Percentiles rank a stretch among this genome's conserved stretches.
phyloP scores from a whole-genome alignment of 2,113 vertebrate species.

The Arizona elegans region DNA sequence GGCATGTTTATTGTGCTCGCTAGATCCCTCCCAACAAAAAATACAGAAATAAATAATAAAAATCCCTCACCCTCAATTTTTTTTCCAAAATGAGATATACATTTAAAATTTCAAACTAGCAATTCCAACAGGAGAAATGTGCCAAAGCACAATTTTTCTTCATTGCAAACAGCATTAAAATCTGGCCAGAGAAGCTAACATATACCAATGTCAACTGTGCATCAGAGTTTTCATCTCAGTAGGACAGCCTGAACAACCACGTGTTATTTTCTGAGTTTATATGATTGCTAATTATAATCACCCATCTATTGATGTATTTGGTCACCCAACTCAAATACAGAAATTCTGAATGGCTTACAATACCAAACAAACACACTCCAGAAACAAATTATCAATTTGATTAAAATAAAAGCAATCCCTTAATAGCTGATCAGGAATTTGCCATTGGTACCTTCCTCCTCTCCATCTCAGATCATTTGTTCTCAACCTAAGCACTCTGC shows the following conservation, averaged over 20 bases:
- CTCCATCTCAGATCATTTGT: not conserved
- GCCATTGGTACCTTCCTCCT: not conserved
- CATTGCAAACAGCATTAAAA: not conserved
- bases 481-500: not conserved
- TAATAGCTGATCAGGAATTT: not conserved
- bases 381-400: not conserved
- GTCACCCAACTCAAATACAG: not conserved
- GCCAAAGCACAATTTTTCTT: not conserved
- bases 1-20: not conserved
- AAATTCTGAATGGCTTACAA: not conserved
- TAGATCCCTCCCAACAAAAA: not conserved
- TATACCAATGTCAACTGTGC: not conserved
- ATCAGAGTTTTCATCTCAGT: not conserved
- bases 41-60: not conserved
- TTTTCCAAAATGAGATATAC: not conserved
- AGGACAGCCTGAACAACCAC: not conserved
- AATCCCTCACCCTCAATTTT: not conserved
- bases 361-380: not conserved
- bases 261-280: not conserved
- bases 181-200: not conserved
- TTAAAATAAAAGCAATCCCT: not conserved
- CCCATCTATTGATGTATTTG: not conserved
- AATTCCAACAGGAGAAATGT: not conserved
- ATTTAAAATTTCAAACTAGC: not conserved
- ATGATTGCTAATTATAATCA: not conserved